These are phyloP conservation scores for Trachymyrmex cornetzi DNA, from an alignment of 1,140 invertebrate genomes.

Conservation along the genomic window DNA sequence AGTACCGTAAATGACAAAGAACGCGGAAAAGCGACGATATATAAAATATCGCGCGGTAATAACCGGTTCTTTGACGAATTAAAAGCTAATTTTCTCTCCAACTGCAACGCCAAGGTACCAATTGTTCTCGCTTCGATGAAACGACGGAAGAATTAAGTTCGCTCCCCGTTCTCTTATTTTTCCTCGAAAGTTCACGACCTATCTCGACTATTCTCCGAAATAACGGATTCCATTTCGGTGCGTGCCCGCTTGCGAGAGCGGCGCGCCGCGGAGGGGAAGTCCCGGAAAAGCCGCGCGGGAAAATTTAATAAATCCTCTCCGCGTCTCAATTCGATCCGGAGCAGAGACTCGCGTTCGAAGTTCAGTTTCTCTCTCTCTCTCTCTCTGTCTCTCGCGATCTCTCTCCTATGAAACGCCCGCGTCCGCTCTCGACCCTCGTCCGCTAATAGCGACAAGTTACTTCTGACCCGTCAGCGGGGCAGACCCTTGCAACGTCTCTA, in stretches of 20 bases:
- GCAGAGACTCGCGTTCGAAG: not conserved
- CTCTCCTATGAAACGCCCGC: conserved; percentile 27
- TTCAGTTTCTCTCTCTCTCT: not conserved
- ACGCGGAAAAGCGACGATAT: not conserved
- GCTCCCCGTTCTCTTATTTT: not conserved
- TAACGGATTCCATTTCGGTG: conserved; percentile 34
- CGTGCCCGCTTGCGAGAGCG: not conserved
- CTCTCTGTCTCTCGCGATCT: conserved; percentile 47
- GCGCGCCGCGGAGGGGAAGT: not conserved
- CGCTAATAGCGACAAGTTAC: conserved; percentile 81
- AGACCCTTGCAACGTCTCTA: conserved; percentile 74
- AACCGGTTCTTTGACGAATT: conserved; percentile 49
- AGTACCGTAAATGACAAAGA: conserved; percentile 2
- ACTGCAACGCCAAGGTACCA: not conserved
- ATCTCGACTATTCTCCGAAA: conserved; percentile 10
- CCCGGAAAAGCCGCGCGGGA: conserved; percentile 41
- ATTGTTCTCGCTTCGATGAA: conserved; percentile 16
- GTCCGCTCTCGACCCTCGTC: conserved; percentile 72
- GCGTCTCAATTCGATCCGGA: conserved; percentile 29
- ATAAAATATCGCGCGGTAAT: not conserved
- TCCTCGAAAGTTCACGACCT: not conserved
- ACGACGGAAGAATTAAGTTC: not conserved
- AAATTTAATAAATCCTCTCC: conserved; percentile 52
- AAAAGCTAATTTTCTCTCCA: conserved; percentile 24
- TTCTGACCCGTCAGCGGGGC: conserved; percentile 77